Evolutionary conservation across 2,797 vertebrate species (phyloP).

Genomic region (Neopelma chrysocephalum): DNA sequence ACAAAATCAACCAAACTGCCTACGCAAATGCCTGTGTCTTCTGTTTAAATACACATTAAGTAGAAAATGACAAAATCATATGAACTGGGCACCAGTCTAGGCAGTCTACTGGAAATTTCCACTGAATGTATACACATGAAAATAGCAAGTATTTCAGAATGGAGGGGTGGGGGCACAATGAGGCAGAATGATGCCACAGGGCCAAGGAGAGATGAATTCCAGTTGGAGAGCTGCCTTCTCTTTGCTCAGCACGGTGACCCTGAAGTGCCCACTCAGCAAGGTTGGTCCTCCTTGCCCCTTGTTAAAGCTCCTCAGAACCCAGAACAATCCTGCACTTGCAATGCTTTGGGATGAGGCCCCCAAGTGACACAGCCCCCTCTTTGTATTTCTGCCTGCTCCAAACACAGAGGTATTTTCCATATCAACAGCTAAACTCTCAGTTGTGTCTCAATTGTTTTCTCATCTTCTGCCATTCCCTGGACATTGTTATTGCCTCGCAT

Average conservation of each 20-base stretch:
- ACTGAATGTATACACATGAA: background rate
- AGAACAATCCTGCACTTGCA: background rate
- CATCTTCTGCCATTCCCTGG: background rate
- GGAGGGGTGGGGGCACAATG: background rate
- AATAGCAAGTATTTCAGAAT: background rate
- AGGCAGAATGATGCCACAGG: background rate
- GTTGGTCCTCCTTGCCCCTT: background rate
- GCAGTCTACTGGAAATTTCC: background rate
- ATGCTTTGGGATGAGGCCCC: background rate
- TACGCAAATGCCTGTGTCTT: background rate
- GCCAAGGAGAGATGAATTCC: background rate
- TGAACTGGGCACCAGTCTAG: background rate
- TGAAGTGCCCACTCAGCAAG: background rate
- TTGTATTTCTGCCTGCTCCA: background rate
- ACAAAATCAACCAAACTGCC: background rate
- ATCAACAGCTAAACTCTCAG: background rate
- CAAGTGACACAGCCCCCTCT: background rate
- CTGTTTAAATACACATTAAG: background rate
- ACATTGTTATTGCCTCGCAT: accelerated
- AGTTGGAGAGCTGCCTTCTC: background rate
- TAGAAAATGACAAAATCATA: background rate
- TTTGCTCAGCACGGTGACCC: background rate
- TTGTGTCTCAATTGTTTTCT: background rate
- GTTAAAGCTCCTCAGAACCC: background rate
- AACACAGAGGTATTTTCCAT: background rate